Evolutionary conservation across 2,888 invertebrate species (phyloP), one percentile per base, ranked within the genome.

Genomic region (Ochropacha duplaris): DNA sequence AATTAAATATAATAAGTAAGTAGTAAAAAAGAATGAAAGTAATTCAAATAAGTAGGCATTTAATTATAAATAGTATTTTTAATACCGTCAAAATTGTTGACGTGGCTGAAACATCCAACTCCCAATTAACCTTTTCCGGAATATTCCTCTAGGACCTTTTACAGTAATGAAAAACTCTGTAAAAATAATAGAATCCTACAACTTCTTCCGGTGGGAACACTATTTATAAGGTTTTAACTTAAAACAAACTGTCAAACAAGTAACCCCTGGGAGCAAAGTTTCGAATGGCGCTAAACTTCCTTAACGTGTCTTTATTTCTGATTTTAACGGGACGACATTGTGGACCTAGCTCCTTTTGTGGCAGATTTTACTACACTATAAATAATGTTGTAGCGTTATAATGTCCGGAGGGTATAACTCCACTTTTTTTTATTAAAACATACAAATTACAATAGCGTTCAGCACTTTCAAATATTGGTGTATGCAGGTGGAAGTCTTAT

Each of bases 161-260:
- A 77, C 74, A 71, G 72, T 77, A 77, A 71, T 71, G 77, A 79
- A 81, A 31, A 86, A 82, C 76, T 74, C 71, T 69, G 69, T 76
- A 74, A 52, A 52, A 73, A 74, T 76, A 76, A 76, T 74, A 79
- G 78, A 80, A 83, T 81, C 76, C 78, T 75, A 75, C 81, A 83
- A 83, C 81, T 83, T 67, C 73, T 70, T 74, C 81, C 79, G 64
- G 61, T 62, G 81, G 83, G 83, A 82, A 55, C 83, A 86, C 87
- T 88, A 87, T 86, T 87, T 87, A 87, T 84, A 85, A 83, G 84
- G 79, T 87, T 84, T 81, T 82, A 84, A 84, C 81, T 86, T 84
- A 80, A 83, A 83, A 81, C 79, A 78, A 88, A 87, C 87, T 88
- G 87, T 87, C 87, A 84, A 86, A 87, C 81, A 80, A 84, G 73